Evolutionary conservation across 2,888 invertebrate genomes (phyloP).

Genomic region (Drosophila mulleri): DNA sequence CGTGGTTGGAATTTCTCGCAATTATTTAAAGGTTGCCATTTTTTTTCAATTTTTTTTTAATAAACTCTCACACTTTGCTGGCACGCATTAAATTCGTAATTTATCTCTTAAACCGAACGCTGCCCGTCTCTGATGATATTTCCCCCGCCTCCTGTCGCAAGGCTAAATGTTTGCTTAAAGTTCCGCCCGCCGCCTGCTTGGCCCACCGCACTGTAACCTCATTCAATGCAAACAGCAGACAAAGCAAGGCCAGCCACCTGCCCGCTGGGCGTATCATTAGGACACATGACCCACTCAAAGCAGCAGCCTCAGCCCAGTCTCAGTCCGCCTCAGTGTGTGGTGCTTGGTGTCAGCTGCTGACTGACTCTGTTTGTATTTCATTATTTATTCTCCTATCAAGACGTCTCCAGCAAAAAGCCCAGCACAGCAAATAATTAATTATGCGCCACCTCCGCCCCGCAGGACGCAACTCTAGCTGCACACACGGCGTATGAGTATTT

Average conservation of each 20-base stretch:
- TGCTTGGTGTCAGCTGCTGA: constrained; percentile 47
- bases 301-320: neutral
- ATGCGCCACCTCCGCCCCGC: constrained; percentile 37
- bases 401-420: constrained; percentile 37
- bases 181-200: constrained; percentile 60
- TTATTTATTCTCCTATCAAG: constrained; percentile 73
- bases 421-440: constrained; percentile 60
- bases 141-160: neutral
- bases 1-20: constrained; percentile 63
- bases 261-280: constrained; percentile 53
- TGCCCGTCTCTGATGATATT: neutral
- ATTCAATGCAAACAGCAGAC: constrained; percentile 34
- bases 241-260: constrained; percentile 23
- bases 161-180: constrained; percentile 42
- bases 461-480: constrained; percentile 35
- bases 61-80: constrained; percentile 14
- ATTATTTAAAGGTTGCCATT: constrained; percentile 65
- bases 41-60: constrained; percentile 7
- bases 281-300: constrained; percentile 50
- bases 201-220: constrained; percentile 35
- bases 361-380: constrained; percentile 73
- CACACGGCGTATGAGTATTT: constrained; percentile 44
- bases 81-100: constrained; percentile 60
- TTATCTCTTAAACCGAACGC: constrained; percentile 53
- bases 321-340: neutral